Evolutionary conservation across 2,888 invertebrate species (phyloP), one percentile per base, ranked within the genome.

Genomic region (Chouioia cunea): DNA sequence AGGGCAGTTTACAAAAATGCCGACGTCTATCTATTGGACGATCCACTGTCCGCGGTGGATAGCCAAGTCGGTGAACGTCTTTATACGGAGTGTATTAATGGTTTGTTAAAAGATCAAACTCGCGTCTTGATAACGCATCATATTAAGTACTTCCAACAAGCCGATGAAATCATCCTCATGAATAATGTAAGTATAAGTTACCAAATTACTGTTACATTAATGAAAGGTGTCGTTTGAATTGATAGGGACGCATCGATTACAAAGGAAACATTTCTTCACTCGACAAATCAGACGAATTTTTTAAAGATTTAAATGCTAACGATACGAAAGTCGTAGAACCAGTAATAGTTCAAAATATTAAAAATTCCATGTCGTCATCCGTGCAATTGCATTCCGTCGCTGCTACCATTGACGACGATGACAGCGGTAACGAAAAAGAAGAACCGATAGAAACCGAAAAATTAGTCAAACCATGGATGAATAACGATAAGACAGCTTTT

Each of bases 81-180:
- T 3, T 93, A 93, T 79, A 90, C 93, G 54, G 89, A 92, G 82
- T 94, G 93, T 64, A 91, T 93, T 67, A 86, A 83, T 75, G 90
- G 89, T 0, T 90, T 89, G 78, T 86, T 95, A 70, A 86, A 87
- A n/a, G 86, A 90, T 73, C 90, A 92, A 80, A 92, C 93, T 2
- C 88, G 93, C 23, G 89, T 95, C 73, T 88, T 96, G 12, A 92
- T 94, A 72, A 96, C 96, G 0, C 95, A 96, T 84, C 95, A 96
- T 81, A 85, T 94, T 36, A 95, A 96, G 80, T 93, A 92, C 78
- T 87, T 93, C 27, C 89, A 90, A 77, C 81, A 87, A n/a, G 91
- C 90, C 0, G 90, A 92, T 81, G 88, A 88, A 73, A 89, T 93
- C 58, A 85, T 92, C 74, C 87, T 92, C 57, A 82, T 93, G 59